Conservation (phyloP, 2,797 vertebrate species). For the Takifugu ocellatus region DNA sequence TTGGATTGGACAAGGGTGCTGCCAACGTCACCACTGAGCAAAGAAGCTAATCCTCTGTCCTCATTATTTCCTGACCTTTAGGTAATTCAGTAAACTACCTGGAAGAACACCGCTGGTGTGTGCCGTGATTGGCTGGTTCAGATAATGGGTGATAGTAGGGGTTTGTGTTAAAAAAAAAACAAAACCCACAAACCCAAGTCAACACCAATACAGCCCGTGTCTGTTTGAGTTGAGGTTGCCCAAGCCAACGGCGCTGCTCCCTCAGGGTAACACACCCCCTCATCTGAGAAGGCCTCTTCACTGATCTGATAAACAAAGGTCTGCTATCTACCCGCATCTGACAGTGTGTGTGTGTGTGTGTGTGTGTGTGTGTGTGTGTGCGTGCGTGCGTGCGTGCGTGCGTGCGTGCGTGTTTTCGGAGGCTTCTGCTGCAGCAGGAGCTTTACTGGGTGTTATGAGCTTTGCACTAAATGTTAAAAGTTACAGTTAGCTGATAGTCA, state of each 20-base stretch:
- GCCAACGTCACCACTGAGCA: slow-evolving; percentile 8
- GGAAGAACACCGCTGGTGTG: slow-evolving; percentile 5
- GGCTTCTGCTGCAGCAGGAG: background rate
- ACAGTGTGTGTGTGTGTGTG: background rate
- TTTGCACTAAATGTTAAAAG: background rate
- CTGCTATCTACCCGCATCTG: slow-evolving; percentile 22
- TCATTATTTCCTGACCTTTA: slow-evolving; percentile 51
- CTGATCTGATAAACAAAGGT: slow-evolving; percentile 57
- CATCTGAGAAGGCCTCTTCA: slow-evolving; percentile 38
- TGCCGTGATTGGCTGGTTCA: background rate
- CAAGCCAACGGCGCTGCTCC: slow-evolving; percentile 21
- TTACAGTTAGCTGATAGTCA: background rate
- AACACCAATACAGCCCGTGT: slow-evolving; percentile 20
- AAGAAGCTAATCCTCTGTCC: slow-evolving; percentile 14
- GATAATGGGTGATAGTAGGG: slow-evolving; percentile 7
- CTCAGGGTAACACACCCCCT: slow-evolving; percentile 43
- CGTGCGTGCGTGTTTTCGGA: slow-evolving; percentile 7
- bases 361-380: too few relatives aligned
- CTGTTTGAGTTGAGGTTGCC: slow-evolving; percentile 37
- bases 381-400: too few relatives aligned
- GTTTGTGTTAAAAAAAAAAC: slow-evolving; percentile 6
- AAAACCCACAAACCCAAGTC: slow-evolving; percentile 11
- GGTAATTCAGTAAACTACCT: slow-evolving; percentile 33
- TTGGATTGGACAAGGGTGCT: slow-evolving; percentile 20
- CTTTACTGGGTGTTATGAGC: background rate